A percentile compares a stretch with the other conserved stretches of the same genome.
Evolutionary conservation across 1,140 invertebrate genomes (phyloP).

Genomic region (Cotesia typhae): DNA sequence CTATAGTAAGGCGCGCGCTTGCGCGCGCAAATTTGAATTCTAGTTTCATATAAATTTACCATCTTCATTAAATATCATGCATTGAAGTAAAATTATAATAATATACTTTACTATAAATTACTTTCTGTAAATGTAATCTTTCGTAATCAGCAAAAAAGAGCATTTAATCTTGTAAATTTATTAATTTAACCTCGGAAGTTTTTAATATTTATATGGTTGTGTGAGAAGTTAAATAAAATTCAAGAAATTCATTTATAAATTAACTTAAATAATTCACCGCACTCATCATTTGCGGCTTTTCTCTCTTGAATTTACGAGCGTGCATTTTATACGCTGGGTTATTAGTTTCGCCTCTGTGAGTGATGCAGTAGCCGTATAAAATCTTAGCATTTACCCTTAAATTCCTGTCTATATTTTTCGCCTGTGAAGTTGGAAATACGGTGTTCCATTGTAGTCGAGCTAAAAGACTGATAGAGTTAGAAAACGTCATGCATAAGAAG

Average conservation of each 20-base stretch:
- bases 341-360: neutral
- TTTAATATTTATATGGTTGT: too few relatives aligned
- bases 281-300: neutral
- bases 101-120: too few relatives aligned
- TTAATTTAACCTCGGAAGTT: too few relatives aligned
- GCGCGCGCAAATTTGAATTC: too few relatives aligned
- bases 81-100: too few relatives aligned
- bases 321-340: neutral
- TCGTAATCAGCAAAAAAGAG: too few relatives aligned
- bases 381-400: slow-evolving; percentile 3
- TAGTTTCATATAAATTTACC: too few relatives aligned
- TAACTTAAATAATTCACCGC: slow-evolving; percentile 4
- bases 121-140: too few relatives aligned
- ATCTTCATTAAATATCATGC: too few relatives aligned
- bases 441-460: neutral
- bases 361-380: neutral
- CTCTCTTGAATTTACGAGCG: neutral
- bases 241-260: neutral
- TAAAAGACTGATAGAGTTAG: slow-evolving; percentile 10
- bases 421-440: slow-evolving; percentile 11
- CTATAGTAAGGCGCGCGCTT: too few relatives aligned
- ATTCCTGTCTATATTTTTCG: slow-evolving; percentile 5
- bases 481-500: slow-evolving; percentile 3
- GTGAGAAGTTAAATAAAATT: neutral
- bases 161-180: too few relatives aligned